Base-by-base conservation (phyloP, 2,888 invertebrate species). In the Oxyteleia sp. region DNA sequence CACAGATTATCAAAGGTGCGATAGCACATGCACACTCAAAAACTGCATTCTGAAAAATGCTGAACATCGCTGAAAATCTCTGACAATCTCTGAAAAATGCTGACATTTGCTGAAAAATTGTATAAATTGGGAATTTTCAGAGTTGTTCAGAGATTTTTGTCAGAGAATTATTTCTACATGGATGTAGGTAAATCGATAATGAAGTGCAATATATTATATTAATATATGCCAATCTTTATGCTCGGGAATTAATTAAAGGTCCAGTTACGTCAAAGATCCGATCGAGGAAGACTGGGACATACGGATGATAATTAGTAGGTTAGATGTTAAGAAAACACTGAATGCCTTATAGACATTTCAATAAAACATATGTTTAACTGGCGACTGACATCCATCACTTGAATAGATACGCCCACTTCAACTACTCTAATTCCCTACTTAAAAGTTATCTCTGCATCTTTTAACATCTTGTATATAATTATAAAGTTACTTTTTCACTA, bases 361-460 rank as follows among this genome's bases (percentile, higher is more conserved):
- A 88, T 89, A 88, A 89, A 91, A 90, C 91, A 92, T 90, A 90
- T 92, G 91, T 91, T 89, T 87, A 89, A 87, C 89, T 89, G 90
- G 89, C 90, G 91, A 91, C 92, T 91, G 90, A 91, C 92, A 92
- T 92, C 89, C 92, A 92, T 92, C 92, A 92, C 89, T 88, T 87
- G 86, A 83, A 85, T 85, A 82, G 79, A 87, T 86, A 87, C 89
- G 87, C 89, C 88, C 85, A 85, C 86, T 85, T 80, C 79, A 66
- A 68, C 75, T 85, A 71, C 66, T 82, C 79, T 64, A 76, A 59
- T 76, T 84, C 57, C 75, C 78, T 79, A 84, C 63, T 78, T 81
- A 80, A 53, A 75, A 15, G 8, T 53, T 68, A 78, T 84, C 63
- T 66, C 63, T 63, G 53, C 61, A 82, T 80, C 69, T 82, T 82